A percentile compares a stretch with the other conserved stretches of the same genome.
These are phyloP conservation scores for Phaethornis superciliosus DNA, from an alignment of 2,113 vertebrate species.

Conservation along the genomic window DNA sequence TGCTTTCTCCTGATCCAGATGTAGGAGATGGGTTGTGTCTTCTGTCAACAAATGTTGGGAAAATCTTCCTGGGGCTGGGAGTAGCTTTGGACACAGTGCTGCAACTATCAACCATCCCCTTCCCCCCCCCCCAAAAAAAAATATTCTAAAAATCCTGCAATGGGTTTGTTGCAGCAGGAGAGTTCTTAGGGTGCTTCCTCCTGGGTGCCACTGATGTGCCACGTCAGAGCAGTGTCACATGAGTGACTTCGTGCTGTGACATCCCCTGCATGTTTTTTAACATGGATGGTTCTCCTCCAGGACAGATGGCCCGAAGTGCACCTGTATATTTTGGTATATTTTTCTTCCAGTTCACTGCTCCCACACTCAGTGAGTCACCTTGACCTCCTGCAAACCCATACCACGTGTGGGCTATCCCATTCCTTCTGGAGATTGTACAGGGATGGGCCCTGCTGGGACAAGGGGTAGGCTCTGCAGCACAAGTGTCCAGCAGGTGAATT, in stretches of 20 bases:
- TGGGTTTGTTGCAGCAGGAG: background rate
- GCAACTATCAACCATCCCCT: background rate
- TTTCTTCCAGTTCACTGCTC: background rate
- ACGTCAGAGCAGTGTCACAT: fast-evolving
- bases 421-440: fast-evolving
- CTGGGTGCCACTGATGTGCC: background rate
- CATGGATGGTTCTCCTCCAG: fast-evolving
- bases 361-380: background rate
- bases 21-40: background rate
- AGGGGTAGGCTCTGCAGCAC: background rate
- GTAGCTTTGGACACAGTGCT: background rate
- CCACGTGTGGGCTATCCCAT: background rate
- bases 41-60: background rate
- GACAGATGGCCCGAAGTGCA: background rate
- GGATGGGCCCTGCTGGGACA: background rate
- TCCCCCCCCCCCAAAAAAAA: too few species aligned
- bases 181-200: background rate
- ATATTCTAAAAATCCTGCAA: background rate
- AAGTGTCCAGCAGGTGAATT: background rate
- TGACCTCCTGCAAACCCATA: background rate
- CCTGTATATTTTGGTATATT: background rate
- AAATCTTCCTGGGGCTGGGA: background rate
- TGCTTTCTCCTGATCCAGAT: background rate
- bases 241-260: background rate
- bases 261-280: fast-evolving